Conservation (phyloP, 1,140 invertebrate species). For the Rhagoletis zephyria region DNA sequence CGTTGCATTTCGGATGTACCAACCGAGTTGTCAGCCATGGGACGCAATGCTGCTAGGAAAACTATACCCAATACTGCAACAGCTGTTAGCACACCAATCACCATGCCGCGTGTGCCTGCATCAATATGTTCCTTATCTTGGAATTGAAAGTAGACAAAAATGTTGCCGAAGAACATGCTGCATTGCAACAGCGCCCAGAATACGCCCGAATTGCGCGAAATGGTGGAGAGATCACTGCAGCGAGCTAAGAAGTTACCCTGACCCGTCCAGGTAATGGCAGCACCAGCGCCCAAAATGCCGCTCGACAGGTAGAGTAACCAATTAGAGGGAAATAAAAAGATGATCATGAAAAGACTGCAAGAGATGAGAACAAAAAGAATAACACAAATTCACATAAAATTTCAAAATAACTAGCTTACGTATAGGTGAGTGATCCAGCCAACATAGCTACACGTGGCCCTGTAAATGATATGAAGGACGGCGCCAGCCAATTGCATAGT, state of each 20-base stretch:
- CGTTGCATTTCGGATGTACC: conserved; percentile 75
- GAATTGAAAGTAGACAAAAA: conserved; percentile 94
- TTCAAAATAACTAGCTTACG: conserved; percentile 74
- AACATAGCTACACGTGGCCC: conserved; percentile 90
- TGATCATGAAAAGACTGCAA: conserved; percentile 83
- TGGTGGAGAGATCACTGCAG: conserved; percentile 89
- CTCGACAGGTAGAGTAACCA: conserved; percentile 89
- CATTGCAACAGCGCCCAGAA: conserved; percentile 96
- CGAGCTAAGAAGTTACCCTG: conserved; percentile 95
- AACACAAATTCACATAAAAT: background rate
- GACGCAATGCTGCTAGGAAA: conserved; percentile 79
- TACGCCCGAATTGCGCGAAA: conserved; percentile 92
- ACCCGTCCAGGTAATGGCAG: conserved; percentile 91
- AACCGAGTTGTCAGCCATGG: conserved; percentile 75
- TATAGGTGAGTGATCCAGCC: conserved; percentile 83
- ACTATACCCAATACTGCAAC: conserved; percentile 81
- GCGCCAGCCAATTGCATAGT: conserved; percentile 92
- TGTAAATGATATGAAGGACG: conserved; percentile 87
- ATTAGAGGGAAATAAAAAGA: conserved; percentile 88
- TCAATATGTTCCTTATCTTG: conserved; percentile 82
- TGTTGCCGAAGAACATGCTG: conserved; percentile 92
- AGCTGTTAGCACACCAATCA: conserved; percentile 83
- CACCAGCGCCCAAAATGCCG: conserved; percentile 88
- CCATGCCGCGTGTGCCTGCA: conserved; percentile 78
- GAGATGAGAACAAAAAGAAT: conserved; percentile 61